Evolutionary conservation across 2,113 vertebrate species (phyloP), one percentile per base, ranked within the genome.

Genomic region (Gasterosteus nipponicus): DNA sequence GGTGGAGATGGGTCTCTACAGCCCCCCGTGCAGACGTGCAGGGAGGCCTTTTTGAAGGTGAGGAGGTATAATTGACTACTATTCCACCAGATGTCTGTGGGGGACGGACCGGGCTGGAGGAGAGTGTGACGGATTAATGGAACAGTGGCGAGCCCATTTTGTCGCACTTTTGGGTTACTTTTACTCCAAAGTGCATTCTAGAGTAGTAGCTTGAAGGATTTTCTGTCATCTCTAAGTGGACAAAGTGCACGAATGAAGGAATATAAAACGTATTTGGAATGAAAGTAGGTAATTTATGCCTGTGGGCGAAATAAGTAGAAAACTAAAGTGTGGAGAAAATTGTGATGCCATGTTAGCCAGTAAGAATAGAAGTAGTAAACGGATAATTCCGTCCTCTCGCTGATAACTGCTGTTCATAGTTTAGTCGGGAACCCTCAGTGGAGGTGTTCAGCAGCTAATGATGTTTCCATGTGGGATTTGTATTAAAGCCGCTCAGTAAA

Each of bases 51-150:
- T 80, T 58, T 84, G 70, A 89, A 89, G 83, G 83, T 76, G 79
- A 87, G 75, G 77, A 49, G 68, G 75, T 80, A 66, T 92, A 90
- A 92, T 85, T 91, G 86, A 87, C 83, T 85, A 38, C 75, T 76
- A 84, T 82, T 79, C 71, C 47, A 53, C 77, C 56, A 74, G 62
- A 81, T 82, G 51, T 81, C 81, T 84, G 82, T 63, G 33, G 67
- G 81, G 87, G 75, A 85, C 47, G 33, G 51, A 61, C 58, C 29
- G 51, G 31, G 73, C n/a, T n/a, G 75, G 71, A 56, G 63, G 62
- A 79, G 62, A 73, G 29, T 67, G 46, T 87, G 83, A 82, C 73
- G 82, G 80, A 69, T 87, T 88, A 81, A 76, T 77, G 54, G 62
- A 82, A 47, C 51, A 73, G 75, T 51, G 15, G 38, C 69, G 29